These are phyloP conservation scores for Macroramphosus scolopax DNA, from an alignment of 2,797 vertebrate genomes.

Conservation along the genomic window DNA sequence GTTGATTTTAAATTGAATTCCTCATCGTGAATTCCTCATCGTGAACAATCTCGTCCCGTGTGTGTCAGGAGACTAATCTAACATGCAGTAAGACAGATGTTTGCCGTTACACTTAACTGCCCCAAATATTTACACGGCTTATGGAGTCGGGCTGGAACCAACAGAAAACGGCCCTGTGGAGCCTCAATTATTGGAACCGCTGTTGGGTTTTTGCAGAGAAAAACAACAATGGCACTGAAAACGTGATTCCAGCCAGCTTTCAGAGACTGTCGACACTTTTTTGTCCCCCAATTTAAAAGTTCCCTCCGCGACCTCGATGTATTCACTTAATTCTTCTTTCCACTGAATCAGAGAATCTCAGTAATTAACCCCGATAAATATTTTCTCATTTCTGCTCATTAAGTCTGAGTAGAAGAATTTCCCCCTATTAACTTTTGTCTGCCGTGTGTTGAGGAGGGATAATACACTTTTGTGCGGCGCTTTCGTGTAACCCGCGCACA, in stretches of 20 bases:
- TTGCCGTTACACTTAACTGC: constrained; percentile 52
- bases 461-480: not conserved
- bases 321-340: not conserved
- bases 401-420: constrained; percentile 1
- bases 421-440: constrained; percentile 18
- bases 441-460: constrained; percentile 30
- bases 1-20: constrained; percentile 23
- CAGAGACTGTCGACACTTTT: constrained; percentile 2
- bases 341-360: not conserved
- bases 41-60: constrained; percentile 29
- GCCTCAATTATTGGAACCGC: constrained; percentile 19
- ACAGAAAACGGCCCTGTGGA: constrained; percentile 1
- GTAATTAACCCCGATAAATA: constrained; percentile 18
- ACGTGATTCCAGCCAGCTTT: not conserved
- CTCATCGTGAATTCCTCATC: too few relatives aligned
- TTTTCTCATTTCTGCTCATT: constrained; percentile 6
- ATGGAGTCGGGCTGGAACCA: constrained; percentile 5
- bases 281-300: not conserved
- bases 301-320: constrained; percentile 1
- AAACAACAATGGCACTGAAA: not conserved
- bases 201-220: constrained; percentile 24
- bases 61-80: constrained; percentile 56
- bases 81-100: constrained; percentile 57
- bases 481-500: too few relatives aligned
- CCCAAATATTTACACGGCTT: constrained; percentile 33